These are phyloP conservation scores for Gari tellinella DNA, from an alignment of 2,888 invertebrate species.

Conservation along the genomic window DNA sequence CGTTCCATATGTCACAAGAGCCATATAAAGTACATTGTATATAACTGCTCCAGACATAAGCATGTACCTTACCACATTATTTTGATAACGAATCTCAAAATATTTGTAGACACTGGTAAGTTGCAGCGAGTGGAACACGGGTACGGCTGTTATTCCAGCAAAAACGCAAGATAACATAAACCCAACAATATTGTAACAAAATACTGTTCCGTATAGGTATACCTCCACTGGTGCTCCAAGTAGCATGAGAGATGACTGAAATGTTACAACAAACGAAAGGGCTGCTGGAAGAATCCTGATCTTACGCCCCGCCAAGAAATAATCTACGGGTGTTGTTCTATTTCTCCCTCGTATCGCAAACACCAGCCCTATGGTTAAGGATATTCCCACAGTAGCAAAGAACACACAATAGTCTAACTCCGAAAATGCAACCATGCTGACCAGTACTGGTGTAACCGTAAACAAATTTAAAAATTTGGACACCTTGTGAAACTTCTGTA, in stretches of 20 bases:
- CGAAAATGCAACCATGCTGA: neutral
- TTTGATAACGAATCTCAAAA: conserved; percentile 25
- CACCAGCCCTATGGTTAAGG: conserved; percentile 21
- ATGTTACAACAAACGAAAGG: conserved; percentile 33
- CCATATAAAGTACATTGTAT: conserved; percentile 41
- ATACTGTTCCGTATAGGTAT: conserved; percentile 23
- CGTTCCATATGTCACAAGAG: conserved; percentile 25
- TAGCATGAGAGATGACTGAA: conserved; percentile 25
- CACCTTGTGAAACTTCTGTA: too few relatives aligned
- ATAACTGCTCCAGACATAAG: conserved; percentile 12
- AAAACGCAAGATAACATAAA: conserved; percentile 9
- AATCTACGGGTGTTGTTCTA: conserved; percentile 22
- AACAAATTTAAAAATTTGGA: too few relatives aligned
- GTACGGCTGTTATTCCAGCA: conserved; percentile 22
- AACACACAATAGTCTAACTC: conserved; percentile 30
- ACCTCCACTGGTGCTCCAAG: conserved; percentile 35
- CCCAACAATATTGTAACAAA: conserved; percentile 15
- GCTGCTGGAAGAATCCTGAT: conserved; percentile 12
- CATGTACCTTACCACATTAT: conserved; percentile 25
- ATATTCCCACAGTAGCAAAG: conserved; percentile 11
- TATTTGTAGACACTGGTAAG: conserved; percentile 42
- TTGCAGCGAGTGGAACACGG: conserved; percentile 32
- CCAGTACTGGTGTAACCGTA: too few relatives aligned
- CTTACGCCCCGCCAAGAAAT: conserved; percentile 30
- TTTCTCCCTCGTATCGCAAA: conserved; percentile 19